A percentile compares a stretch with the other conserved stretches of the same genome.
These are phyloP conservation scores for Strigamia crassipes DNA, from an alignment of 2,888 invertebrate genomes.

Conservation along the genomic window DNA sequence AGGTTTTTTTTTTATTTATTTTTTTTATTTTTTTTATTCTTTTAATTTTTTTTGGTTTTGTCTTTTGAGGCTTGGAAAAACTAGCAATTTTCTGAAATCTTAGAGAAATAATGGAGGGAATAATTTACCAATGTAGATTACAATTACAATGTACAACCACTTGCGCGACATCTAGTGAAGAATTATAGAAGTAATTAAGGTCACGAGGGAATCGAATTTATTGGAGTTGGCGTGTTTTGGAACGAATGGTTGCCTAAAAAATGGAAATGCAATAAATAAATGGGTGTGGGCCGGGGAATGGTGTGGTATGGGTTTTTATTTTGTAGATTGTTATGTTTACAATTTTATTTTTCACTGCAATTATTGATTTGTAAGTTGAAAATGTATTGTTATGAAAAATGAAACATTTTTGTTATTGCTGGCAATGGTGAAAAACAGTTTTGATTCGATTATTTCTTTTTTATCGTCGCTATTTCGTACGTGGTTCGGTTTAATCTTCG, in stretches of 20 bases:
- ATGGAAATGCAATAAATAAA: slow-evolving; percentile 39
- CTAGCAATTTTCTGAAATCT: slow-evolving; percentile 5
- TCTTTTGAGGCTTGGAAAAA: background rate
- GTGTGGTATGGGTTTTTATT: background rate
- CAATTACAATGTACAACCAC: background rate
- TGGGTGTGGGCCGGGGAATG: background rate
- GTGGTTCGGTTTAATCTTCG: slow-evolving; percentile 30
- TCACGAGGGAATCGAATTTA: slow-evolving; percentile 17
- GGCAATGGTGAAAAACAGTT: background rate
- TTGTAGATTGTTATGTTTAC: background rate
- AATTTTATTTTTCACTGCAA: background rate
- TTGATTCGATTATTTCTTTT: slow-evolving; percentile 18
- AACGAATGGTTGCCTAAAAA: slow-evolving; percentile 3
- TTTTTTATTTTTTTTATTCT: background rate
- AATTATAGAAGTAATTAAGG: slow-evolving; percentile 33
- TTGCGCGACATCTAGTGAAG: slow-evolving; percentile 29
- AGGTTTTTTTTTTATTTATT: background rate
- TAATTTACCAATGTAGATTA: background rate
- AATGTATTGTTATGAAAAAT: background rate
- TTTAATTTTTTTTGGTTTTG: background rate
- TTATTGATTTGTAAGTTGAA: background rate
- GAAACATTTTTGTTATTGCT: background rate
- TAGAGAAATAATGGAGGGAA: background rate
- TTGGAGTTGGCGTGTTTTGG: background rate
- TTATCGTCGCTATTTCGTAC: background rate